A percentile compares a stretch with the other conserved stretches of the same genome.
These are phyloP conservation scores for Anolis carolinensis DNA, from an alignment of 2,113 vertebrate species.

Conservation along the genomic window DNA sequence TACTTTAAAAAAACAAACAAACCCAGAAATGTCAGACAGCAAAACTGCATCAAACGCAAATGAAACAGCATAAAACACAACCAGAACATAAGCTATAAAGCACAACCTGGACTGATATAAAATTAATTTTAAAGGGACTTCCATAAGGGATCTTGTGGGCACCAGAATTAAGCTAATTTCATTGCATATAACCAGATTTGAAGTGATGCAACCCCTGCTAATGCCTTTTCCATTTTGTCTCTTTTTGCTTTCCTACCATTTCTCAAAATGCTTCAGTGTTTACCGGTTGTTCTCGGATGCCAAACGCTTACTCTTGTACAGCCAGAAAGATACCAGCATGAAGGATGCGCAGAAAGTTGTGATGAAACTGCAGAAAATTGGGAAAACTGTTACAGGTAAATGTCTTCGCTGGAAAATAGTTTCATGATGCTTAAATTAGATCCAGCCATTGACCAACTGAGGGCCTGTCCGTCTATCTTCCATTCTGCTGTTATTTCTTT, in stretches of 20 bases:
- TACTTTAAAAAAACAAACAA: too few species aligned
- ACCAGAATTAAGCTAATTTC: background rate
- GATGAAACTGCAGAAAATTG: conserved; percentile 65
- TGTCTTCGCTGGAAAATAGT: background rate
- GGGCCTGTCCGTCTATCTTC: background rate
- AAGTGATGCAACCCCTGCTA: background rate
- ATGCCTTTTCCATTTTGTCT: background rate
- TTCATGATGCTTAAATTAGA: background rate
- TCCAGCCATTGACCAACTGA: too few species aligned
- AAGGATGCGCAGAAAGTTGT: conserved; percentile 77
- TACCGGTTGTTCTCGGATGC: conserved; percentile 92
- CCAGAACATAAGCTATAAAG: background rate
- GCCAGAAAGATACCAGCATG: conserved; percentile 88
- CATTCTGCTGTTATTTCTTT: background rate
- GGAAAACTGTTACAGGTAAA: conserved; percentile 79
- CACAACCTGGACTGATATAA: background rate
- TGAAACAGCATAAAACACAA: background rate
- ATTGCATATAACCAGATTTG: background rate
- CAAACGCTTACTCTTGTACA: conserved; percentile 91
- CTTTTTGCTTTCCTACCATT: conserved; percentile 10
- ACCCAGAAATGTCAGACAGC: background rate
- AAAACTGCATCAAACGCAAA: background rate
- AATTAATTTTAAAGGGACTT: background rate
- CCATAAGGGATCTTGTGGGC: background rate
- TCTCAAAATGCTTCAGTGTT: conserved; percentile 79